These are phyloP conservation scores for Polymixis flavicincta DNA, from an alignment of 2,888 invertebrate genomes.

Conservation along the genomic window DNA sequence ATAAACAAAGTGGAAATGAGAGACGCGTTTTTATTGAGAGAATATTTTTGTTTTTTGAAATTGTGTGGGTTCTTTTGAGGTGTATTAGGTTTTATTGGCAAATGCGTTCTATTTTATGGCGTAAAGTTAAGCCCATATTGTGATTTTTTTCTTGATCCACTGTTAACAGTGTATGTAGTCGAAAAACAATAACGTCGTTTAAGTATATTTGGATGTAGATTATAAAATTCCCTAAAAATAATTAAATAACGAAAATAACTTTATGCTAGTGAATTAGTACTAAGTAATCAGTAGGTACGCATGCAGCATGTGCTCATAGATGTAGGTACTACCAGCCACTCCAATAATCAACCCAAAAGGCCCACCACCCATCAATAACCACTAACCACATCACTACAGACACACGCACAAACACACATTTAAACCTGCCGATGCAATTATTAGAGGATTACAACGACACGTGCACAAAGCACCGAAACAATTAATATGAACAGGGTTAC, in stretches of 20 bases:
- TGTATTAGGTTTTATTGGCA: not conserved
- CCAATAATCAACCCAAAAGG: not conserved
- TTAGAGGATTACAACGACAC: conserved; percentile 62
- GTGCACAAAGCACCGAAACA: conserved; percentile 62
- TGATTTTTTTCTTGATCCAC: not conserved
- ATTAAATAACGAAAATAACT: too few relatives aligned
- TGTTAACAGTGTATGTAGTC: not conserved
- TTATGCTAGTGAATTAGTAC: not conserved
- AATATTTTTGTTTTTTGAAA: conserved; percentile 27
- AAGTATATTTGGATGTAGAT: too few relatives aligned
- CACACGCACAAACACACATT: conserved; percentile 21
- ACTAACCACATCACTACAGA: conserved; percentile 22
- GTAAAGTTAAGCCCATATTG: not conserved
- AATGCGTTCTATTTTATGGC: not conserved
- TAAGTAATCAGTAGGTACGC: not conserved
- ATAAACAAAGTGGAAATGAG: conserved; percentile 61
- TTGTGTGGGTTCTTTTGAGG: conserved; percentile 6
- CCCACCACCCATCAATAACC: conserved; percentile 19
- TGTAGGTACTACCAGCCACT: not conserved
- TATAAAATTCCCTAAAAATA: too few relatives aligned
- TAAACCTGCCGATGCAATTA: conserved; percentile 59
- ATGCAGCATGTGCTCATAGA: too few relatives aligned
- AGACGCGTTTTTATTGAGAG: conserved; percentile 49
- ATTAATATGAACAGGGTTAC: conserved; percentile 62
- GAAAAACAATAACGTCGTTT: not conserved